Base-by-base conservation (phyloP, 2,113 vertebrate species). In the Alligator mississippiensis region DNA sequence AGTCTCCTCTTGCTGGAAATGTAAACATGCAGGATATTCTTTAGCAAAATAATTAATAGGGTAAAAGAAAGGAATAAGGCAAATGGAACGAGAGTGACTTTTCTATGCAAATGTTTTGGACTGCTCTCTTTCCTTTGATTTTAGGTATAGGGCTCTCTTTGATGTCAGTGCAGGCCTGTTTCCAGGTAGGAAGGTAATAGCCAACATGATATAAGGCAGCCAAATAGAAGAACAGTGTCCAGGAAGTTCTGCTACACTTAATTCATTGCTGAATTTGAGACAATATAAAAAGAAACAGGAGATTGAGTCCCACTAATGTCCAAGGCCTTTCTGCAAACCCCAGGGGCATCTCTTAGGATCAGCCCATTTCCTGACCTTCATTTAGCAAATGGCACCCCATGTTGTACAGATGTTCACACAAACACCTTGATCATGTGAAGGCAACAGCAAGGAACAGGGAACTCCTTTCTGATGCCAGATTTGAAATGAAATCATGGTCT, bases 1-100 rank as follows among this genome's bases (percentile, higher is more conserved):
- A 79, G 88, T 59, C 21, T 68, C 85, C 88, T 82, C 82, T 88
- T 94, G 87, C 95, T 90, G 84, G 47, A 95, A 92, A 95, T 63
- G 76, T 79, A 92, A 68, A 94, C 95, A 87, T 85, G 83, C 95
- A 94, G 90, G 86, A 55, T 10, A 93, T 77, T 96, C 90, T 97
- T 95, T 90, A 85, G 86, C 93, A 94, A 93, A 94, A 96, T 94
- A 97, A 94, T 95, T 93, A 97, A 92, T 91, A 87, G 77, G 34
- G 79, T 87, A 93, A 95, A 95, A 91, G 81, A 96, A 96, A 94
- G 96, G 94, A 96, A 92, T 89, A 92, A 80, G 68, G 92, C 90
- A 96, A 96, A 94, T 90, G 96, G 91, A 95, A 93, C 72, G 66
- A 77, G 91, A 77, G 59, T 84, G 3, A 30, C 2, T 82, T 85